Conservation (phyloP, 2,888 invertebrate species). For the Archips crataeganus region DNA sequence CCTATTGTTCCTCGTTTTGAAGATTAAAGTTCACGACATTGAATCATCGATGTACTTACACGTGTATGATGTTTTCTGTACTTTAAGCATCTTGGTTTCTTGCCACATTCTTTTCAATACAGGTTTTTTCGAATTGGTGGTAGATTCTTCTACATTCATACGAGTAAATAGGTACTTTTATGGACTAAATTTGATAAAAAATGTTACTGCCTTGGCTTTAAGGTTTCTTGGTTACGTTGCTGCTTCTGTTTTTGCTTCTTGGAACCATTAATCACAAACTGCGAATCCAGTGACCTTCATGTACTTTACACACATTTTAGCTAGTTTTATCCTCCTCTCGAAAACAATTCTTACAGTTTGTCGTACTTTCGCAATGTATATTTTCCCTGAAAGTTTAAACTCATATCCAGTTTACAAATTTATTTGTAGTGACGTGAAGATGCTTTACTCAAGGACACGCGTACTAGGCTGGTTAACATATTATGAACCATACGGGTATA, state of each 20-base stretch:
- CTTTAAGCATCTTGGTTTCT: not conserved
- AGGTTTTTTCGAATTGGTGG: too few relatives aligned
- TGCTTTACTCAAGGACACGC: not conserved
- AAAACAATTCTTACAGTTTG: not conserved
- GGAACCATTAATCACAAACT: not conserved
- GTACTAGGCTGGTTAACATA: not conserved
- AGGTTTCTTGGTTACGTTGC: not conserved
- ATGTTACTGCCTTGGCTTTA: not conserved
- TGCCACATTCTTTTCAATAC: too few relatives aligned
- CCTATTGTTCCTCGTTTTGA: slow-evolving; percentile 15
- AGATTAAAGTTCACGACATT: slow-evolving; percentile 6
- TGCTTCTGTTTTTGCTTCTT: slow-evolving; percentile 3
- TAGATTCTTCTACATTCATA: too few relatives aligned
- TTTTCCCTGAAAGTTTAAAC: not conserved
- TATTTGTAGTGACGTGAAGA: not conserved
- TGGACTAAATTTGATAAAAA: too few relatives aligned
- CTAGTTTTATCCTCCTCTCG: slow-evolving; percentile 2
- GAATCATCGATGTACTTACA: slow-evolving; percentile 4
- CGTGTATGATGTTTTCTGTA: not conserved
- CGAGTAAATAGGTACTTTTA: too few relatives aligned
- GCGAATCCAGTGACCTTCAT: not conserved
- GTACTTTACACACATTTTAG: not conserved
- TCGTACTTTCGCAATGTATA: not conserved
- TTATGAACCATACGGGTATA: slow-evolving; percentile 2
- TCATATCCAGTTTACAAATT: not conserved